Evolutionary conservation across 2,888 invertebrate genomes (phyloP).

Genomic region (Chymomyza procnemis): DNA sequence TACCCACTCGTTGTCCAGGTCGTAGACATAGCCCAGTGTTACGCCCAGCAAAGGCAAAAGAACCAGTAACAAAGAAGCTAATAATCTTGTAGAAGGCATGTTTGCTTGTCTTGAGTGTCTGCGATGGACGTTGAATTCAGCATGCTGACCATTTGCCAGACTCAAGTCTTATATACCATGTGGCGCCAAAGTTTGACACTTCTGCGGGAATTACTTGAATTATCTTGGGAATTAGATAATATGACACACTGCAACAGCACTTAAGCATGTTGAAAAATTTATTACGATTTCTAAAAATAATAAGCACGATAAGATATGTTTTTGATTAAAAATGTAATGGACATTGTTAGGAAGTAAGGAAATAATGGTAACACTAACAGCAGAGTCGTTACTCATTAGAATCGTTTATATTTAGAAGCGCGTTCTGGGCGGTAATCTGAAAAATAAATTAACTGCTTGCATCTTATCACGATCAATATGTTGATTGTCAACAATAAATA

Average conservation of each 20-base stretch:
- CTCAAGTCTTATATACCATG: not conserved
- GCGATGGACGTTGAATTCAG: not conserved
- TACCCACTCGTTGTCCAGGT: slow-evolving; percentile 35
- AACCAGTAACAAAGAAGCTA: slow-evolving; percentile 21
- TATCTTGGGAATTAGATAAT: not conserved
- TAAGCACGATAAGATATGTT: not conserved
- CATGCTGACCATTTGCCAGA: not conserved
- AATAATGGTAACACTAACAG: not conserved
- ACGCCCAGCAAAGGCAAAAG: slow-evolving; percentile 32
- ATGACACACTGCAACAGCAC: not conserved
- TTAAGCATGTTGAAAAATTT: not conserved
- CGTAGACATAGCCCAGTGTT: slow-evolving; percentile 37
- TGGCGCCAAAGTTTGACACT: not conserved
- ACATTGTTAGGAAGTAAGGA: not conserved
- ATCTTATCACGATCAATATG: too few species aligned
- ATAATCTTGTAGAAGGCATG: slow-evolving; percentile 34
- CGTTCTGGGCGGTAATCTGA: not conserved
- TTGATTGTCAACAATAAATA: too few species aligned
- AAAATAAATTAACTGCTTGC: not conserved
- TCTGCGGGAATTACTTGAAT: not conserved
- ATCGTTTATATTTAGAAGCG: too few species aligned
- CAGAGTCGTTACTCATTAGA: not conserved
- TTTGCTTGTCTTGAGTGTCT: not conserved
- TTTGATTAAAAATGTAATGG: not conserved
- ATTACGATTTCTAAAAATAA: not conserved